These are phyloP conservation scores for Bruchidius siliquastri DNA, from an alignment of 2,888 invertebrate species.

Conservation along the genomic window DNA sequence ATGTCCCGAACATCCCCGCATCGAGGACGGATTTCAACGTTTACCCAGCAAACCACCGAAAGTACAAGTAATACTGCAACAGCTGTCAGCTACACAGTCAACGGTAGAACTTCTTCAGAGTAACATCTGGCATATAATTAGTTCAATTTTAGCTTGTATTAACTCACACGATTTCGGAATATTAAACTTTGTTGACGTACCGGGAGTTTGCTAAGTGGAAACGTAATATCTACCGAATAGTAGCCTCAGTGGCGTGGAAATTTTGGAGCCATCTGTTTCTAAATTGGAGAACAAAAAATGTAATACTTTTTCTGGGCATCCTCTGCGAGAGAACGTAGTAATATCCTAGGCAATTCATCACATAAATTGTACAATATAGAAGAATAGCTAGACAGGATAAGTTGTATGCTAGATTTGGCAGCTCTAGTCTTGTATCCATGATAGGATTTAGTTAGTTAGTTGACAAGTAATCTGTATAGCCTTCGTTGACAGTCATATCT, in stretches of 20 bases:
- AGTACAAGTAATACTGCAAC: constrained; percentile 28
- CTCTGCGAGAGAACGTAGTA: too few species aligned
- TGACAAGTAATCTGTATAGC: too few species aligned
- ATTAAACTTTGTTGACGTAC: constrained; percentile 17
- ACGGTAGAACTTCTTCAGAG: constrained; percentile 23
- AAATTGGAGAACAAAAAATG: too few species aligned
- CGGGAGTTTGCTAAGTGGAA: background rate
- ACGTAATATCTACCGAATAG: background rate
- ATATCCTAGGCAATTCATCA: too few species aligned
- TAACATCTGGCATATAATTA: constrained; percentile 28
- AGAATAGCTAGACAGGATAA: too few species aligned
- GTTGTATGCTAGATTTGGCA: too few species aligned
- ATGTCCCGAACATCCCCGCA: background rate
- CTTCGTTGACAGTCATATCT: too few species aligned
- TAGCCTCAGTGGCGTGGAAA: background rate
- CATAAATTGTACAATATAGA: too few species aligned
- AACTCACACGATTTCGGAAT: constrained; percentile 18
- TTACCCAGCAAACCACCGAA: constrained; percentile 20
- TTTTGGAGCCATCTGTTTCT: too few species aligned
- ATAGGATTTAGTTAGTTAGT: too few species aligned
- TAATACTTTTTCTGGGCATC: too few species aligned
- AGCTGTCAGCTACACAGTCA: constrained; percentile 33
- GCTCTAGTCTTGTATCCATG: too few species aligned
- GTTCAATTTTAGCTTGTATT: constrained; percentile 16
- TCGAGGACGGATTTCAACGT: background rate